A percentile compares a stretch with the other conserved stretches of the same genome.
Evolutionary conservation across 1,140 invertebrate species (phyloP).

Genomic region (Pomacea maculata): DNA sequence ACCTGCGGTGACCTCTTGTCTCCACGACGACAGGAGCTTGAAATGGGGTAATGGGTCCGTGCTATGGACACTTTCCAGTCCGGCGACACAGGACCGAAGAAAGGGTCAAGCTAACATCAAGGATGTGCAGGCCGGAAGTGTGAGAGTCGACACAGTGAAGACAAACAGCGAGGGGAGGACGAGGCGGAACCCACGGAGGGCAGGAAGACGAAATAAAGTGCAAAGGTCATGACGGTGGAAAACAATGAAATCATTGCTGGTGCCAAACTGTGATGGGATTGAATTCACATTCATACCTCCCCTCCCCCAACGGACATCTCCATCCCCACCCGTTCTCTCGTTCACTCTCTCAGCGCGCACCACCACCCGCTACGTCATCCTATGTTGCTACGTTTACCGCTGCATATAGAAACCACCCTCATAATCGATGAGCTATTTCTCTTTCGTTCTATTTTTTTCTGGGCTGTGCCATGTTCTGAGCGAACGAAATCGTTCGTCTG

Average conservation of each 20-base stretch:
- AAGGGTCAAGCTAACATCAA: background rate
- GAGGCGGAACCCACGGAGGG: too few relatives aligned
- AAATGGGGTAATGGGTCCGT: too few relatives aligned
- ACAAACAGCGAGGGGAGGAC: background rate
- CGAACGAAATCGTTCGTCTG: too few relatives aligned
- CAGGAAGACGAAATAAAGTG: background rate
- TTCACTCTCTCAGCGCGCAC: background rate
- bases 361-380: too few relatives aligned
- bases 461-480: too few relatives aligned
- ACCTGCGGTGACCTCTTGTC: too few relatives aligned
- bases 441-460: background rate
- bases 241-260: background rate
- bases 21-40: too few relatives aligned
- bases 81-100: background rate
- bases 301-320: background rate
- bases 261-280: background rate
- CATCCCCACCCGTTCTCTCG: background rate
- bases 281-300: background rate
- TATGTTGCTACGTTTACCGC: too few relatives aligned
- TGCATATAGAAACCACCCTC: too few relatives aligned
- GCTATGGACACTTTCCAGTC: background rate
- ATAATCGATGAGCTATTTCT: background rate
- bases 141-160: background rate
- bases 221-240: background rate
- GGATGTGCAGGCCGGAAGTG: background rate